phyloP scores from a whole-genome alignment of 92 coral and sea anemone species.

The Actinernus sp. region DNA sequence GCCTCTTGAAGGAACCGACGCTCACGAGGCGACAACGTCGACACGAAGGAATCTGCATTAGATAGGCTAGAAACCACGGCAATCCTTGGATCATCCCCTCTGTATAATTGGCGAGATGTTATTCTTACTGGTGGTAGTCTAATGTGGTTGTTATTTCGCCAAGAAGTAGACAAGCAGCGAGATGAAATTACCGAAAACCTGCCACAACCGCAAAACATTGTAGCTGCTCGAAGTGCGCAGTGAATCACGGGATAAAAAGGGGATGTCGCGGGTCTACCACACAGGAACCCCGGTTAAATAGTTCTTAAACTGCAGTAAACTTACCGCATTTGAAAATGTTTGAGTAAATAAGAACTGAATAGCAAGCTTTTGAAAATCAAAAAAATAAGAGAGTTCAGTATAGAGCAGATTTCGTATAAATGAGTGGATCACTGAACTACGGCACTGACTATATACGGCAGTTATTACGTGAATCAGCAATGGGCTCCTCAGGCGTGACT shows the following conservation, averaged over 20 bases:
- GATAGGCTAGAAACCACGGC: constrained; percentile 61
- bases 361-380: too few species aligned
- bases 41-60: constrained; percentile 73
- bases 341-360: too few species aligned
- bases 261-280: not conserved
- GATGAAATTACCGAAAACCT: constrained; percentile 5
- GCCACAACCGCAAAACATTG: constrained; percentile 30
- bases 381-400: too few species aligned
- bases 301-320: too few species aligned
- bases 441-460: too few species aligned
- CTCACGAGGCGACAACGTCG: constrained; percentile 51
- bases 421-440: too few species aligned
- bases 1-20: constrained; percentile 70
- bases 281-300: constrained; percentile 13
- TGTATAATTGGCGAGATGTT: constrained; percentile 22
- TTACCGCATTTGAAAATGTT: too few species aligned
- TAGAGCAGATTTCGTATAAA: too few species aligned
- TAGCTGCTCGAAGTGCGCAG: not conserved
- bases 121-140: not conserved
- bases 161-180: constrained; percentile 1
- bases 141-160: not conserved
- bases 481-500: too few species aligned
- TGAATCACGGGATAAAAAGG: not conserved
- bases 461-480: too few species aligned
- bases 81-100: constrained; percentile 47